Evolutionary conservation across 2,888 invertebrate species (phyloP).

Genomic region (Pyrocoelia pectoralis): DNA sequence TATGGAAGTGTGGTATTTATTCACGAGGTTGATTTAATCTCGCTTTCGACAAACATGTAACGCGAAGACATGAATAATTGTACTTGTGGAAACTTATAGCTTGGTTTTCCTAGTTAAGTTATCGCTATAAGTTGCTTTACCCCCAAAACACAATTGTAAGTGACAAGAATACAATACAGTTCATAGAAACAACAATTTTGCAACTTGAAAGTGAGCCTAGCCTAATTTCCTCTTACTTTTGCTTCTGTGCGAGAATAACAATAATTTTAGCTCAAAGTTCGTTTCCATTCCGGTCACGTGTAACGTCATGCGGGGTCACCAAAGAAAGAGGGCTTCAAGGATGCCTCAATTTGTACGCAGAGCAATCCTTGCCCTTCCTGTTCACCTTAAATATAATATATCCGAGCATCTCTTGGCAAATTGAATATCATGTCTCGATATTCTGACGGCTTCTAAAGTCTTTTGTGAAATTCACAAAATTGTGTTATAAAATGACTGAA

Average conservation of each 20-base stretch:
- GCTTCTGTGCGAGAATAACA: slow-evolving; percentile 12
- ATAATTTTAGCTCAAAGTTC: slow-evolving; percentile 25
- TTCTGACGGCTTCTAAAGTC: slow-evolving; percentile 42
- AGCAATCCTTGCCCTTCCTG: slow-evolving; percentile 48
- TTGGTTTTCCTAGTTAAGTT: slow-evolving; percentile 15
- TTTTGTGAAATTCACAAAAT: slow-evolving; percentile 35
- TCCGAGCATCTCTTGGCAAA: slow-evolving; percentile 53
- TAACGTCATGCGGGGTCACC: slow-evolving; percentile 53
- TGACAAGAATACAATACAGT: slow-evolving; percentile 11
- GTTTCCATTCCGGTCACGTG: slow-evolving; percentile 53
- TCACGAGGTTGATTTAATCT: not conserved
- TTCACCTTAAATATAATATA: slow-evolving; percentile 55
- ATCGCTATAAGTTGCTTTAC: slow-evolving; percentile 4
- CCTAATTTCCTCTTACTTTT: slow-evolving; percentile 27
- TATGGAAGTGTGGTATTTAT: too few relatives aligned
- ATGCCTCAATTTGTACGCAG: slow-evolving; percentile 58
- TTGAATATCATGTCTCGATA: slow-evolving; percentile 57
- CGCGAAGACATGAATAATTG: not conserved
- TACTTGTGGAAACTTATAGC: not conserved
- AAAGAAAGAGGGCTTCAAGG: slow-evolving; percentile 53
- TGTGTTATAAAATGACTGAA: slow-evolving; percentile 29
- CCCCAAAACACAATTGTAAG: slow-evolving; percentile 6
- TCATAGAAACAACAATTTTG: slow-evolving; percentile 10
- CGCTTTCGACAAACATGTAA: not conserved
- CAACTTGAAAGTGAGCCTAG: slow-evolving; percentile 3